Conservation (phyloP, 2,888 invertebrate genomes). For the Geophilus truncorum region DNA sequence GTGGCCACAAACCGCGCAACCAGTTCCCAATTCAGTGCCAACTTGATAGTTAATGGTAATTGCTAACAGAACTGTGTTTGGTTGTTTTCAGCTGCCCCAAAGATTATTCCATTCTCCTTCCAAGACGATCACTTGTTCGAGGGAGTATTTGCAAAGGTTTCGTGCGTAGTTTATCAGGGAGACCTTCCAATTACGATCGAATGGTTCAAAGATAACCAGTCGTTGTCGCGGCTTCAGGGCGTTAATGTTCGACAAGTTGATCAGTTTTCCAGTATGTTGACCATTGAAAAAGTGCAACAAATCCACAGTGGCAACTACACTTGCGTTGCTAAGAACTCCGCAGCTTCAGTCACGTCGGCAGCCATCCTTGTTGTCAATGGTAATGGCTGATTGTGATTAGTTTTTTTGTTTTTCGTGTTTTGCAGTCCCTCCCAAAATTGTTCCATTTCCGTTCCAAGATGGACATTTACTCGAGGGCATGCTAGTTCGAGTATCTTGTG, state of each 20-base stretch:
- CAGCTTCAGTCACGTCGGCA: neutral
- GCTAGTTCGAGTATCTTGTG: constrained; percentile 29
- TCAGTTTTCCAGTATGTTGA: constrained; percentile 27
- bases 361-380: constrained; percentile 28
- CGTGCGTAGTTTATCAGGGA: constrained; percentile 30
- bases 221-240: neutral
- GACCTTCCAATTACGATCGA: neutral
- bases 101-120: constrained; percentile 29
- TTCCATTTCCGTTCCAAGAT: constrained; percentile 29
- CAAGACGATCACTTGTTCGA: constrained; percentile 17
- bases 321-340: constrained; percentile 35
- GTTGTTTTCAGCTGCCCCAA: constrained; percentile 27
- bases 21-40: neutral
- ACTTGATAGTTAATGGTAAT: constrained; percentile 28
- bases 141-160: constrained; percentile 2
- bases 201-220: neutral
- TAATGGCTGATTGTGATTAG: constrained; percentile 1
- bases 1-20: constrained; percentile 29
- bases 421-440: constrained; percentile 30
- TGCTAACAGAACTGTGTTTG: neutral
- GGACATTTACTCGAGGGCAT: constrained; percentile 3
- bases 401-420: neutral
- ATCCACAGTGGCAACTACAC: constrained; percentile 38
- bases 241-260: constrained; percentile 8
- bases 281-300: constrained; percentile 22